A percentile compares a stretch with the other conserved stretches of the same genome.
Conservation (phyloP, 2,888 invertebrate species). For the Pachydiplax longipennis region DNA sequence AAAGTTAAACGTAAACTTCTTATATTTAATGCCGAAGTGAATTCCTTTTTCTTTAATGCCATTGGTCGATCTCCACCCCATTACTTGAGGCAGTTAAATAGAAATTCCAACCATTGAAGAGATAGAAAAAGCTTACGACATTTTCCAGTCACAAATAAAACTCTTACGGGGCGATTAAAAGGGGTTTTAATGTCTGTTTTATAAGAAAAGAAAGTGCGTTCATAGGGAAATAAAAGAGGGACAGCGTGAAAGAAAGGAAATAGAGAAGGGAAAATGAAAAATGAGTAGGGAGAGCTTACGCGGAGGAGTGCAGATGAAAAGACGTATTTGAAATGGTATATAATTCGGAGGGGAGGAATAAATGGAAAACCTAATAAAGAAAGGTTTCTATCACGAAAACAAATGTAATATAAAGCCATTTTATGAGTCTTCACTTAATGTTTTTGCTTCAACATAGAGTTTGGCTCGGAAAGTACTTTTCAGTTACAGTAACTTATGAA, state of each 20-base stretch:
- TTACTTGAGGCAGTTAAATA: background rate
- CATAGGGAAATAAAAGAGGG: background rate
- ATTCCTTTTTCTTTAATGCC: background rate
- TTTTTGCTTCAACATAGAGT: no score
- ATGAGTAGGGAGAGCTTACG: background rate
- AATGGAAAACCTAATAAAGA: no score
- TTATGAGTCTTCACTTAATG: no score
- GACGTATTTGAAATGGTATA: no score
- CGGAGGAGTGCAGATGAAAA: no score
- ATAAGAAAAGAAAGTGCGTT: background rate
- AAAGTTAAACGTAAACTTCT: no score
- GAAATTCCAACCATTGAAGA: background rate
- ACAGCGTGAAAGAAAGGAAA: background rate
- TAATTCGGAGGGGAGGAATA: no score
- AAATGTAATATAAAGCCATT: no score
- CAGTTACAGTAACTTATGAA: no score
- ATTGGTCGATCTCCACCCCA: background rate
- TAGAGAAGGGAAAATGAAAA: background rate
- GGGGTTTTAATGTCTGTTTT: background rate
- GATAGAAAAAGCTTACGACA: background rate
- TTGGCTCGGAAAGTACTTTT: no score
- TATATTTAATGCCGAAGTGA: background rate
- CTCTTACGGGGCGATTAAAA: background rate
- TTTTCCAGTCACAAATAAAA: background rate
- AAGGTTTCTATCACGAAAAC: no score